Evolutionary conservation across 2,797 vertebrate species (phyloP).

Genomic region (Simalia tracyae): DNA sequence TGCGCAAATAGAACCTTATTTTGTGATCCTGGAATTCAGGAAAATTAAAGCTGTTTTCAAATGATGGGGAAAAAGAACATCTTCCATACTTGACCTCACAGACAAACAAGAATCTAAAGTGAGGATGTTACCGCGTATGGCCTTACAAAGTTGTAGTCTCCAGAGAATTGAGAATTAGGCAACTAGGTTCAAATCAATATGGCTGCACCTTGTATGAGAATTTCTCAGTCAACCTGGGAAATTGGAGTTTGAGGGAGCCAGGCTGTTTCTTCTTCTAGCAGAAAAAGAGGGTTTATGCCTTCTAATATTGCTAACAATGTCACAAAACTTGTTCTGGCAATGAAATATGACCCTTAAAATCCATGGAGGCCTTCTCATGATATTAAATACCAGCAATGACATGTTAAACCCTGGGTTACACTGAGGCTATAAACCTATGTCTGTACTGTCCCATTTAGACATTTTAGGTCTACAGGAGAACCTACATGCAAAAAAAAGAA

Average conservation of each 20-base stretch:
- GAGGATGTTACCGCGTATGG: too few relatives aligned
- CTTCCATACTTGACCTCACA: neutral
- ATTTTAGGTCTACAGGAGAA: neutral
- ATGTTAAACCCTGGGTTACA: neutral
- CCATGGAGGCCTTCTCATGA: neutral
- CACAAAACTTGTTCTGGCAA: neutral
- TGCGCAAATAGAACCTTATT: neutral
- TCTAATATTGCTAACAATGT: neutral
- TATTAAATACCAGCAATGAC: neutral
- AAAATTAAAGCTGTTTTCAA: neutral
- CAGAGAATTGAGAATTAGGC: neutral
- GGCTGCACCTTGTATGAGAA: neutral
- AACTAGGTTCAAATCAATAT: neutral
- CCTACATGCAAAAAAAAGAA: neutral
- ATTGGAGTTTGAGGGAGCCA: neutral
- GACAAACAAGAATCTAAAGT: too few relatives aligned
- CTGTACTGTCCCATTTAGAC: neutral
- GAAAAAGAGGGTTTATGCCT: neutral
- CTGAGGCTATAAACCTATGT: neutral
- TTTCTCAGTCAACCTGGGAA: neutral
- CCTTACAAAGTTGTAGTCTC: too few relatives aligned
- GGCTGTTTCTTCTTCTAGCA: neutral
- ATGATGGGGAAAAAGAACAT: too few relatives aligned
- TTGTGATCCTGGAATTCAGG: neutral
- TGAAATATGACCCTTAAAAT: neutral